These are phyloP conservation scores for Wasmannia auropunctata DNA, from an alignment of 1,140 invertebrate genomes.

Conservation along the genomic window DNA sequence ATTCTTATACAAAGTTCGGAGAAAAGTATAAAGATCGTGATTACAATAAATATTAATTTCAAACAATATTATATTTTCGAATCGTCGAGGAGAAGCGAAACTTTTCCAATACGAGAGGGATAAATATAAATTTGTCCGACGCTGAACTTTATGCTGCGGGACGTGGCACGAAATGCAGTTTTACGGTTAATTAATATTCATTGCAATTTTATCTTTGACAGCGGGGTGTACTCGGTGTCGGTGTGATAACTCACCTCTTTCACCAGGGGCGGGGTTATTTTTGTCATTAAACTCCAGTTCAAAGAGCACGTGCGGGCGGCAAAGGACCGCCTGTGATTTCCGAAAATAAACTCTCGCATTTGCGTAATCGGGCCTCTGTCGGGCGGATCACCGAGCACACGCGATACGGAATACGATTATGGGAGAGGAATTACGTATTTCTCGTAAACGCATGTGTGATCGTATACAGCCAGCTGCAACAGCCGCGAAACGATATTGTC, in stretches of 20 bases:
- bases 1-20: not conserved
- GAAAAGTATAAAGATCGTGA: not conserved
- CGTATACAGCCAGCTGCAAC: not conserved
- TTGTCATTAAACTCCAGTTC: conserved; percentile 11
- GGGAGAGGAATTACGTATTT: not conserved
- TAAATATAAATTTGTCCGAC: conserved; percentile 2
- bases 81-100: not conserved
- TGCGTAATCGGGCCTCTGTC: conserved; percentile 62
- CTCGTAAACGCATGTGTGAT: not conserved
- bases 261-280: not conserved
- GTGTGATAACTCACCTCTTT: not conserved
- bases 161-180: not conserved
- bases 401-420: not conserved
- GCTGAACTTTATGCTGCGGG: not conserved
- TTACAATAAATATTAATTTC: not conserved
- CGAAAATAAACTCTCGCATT: conserved; percentile 61
- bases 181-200: conserved; percentile 31
- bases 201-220: not conserved
- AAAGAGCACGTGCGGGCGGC: not conserved
- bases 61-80: not conserved
- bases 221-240: not conserved
- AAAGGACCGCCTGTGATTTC: conserved; percentile 8
- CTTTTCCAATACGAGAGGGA: not conserved
- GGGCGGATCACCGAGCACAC: not conserved
- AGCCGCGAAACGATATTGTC: not conserved